Evolutionary conservation across 2,113 vertebrate species (phyloP).

Genomic region (Vulpes vulpes): DNA sequence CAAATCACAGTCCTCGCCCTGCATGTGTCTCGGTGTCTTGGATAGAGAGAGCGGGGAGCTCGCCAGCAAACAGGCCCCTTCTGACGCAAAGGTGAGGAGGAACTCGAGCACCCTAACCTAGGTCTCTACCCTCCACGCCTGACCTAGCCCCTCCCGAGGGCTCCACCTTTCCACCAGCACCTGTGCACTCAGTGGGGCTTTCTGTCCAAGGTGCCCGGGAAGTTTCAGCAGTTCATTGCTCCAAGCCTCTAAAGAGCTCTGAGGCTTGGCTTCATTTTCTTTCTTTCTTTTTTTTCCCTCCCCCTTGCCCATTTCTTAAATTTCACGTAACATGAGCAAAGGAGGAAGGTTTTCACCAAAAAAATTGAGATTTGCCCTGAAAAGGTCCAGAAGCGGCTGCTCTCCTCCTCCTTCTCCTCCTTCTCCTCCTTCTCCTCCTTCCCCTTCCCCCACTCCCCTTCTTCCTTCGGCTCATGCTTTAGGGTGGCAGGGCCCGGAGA

Average conservation of each 20-base stretch:
- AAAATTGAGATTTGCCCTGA: slow-evolving; percentile 31
- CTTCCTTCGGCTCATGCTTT: neutral
- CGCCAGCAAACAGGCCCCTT: neutral
- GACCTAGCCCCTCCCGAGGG: neutral
- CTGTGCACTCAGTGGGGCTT: neutral
- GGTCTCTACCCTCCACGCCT: neutral
- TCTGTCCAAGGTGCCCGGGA: neutral
- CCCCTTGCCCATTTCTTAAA: neutral
- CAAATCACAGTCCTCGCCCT: slow-evolving; percentile 53
- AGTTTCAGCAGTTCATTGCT: slow-evolving; percentile 18
- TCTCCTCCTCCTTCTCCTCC: no score
- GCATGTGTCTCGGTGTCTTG: slow-evolving; percentile 39
- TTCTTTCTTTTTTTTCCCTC: neutral
- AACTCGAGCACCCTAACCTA: neutral
- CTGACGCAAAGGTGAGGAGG: neutral
- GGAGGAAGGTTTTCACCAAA: neutral
- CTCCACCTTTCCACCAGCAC: neutral
- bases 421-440: neutral
- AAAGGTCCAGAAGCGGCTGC: neutral
- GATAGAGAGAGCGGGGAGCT: slow-evolving; percentile 9
- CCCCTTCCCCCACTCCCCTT: neutral
- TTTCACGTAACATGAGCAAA: slow-evolving; percentile 8
- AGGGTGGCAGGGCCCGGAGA: neutral
- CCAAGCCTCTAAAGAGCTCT: neutral
- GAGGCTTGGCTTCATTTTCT: neutral